Evolutionary conservation across 1,140 invertebrate genomes (phyloP), one percentile per base, ranked within the genome.

Genomic region (Amphibalanus amphitrite): DNA sequence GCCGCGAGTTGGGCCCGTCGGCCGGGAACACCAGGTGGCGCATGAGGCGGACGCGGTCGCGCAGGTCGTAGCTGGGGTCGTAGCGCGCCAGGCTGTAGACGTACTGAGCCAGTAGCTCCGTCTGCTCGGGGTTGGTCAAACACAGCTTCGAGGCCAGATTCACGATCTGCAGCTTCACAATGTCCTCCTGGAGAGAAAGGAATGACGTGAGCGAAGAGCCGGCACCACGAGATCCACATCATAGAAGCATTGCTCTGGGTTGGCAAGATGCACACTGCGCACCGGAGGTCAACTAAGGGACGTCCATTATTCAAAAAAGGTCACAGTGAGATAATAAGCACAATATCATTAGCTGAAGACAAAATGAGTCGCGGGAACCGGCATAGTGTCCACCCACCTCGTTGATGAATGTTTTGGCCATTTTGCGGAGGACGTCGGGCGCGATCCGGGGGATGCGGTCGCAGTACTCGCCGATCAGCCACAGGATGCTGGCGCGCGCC

Each of bases 41-140:
- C 26, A 98, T 81, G 76, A 97, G 89, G 28, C 96, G 82, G 3
- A 92, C 91, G 0, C 95, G 83, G 82, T 99, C 97, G 64, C 97
- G 83, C 65, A 99, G 95, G 82, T 99, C 97, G 78, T 99, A 99
- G 80, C 95, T 97, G 70, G 90, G 88, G 83, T 99, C 97, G 79
- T 98, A 99, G 76, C 95, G 92, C 0, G 97, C 96, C 76, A 99
- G 82, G 78, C 94, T 94, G 74, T 98, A 90, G 6, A 98, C 88
- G 80, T 99, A 99, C 77, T 93, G 91, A 78, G 93, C 93, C 64
- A 98, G 83, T 10, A 92, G 82, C 72, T 87, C 85, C 0, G 92
- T 95, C 82, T 96, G 93, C 76, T 88, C 85, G 0, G 88, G 85
- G 82, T 97, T 96, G 26, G 89, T 93, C 28, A 97, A 82, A 75